Evolutionary conservation across 2,888 invertebrate species (phyloP).

Genomic region (Cryptocephalus moraei): DNA sequence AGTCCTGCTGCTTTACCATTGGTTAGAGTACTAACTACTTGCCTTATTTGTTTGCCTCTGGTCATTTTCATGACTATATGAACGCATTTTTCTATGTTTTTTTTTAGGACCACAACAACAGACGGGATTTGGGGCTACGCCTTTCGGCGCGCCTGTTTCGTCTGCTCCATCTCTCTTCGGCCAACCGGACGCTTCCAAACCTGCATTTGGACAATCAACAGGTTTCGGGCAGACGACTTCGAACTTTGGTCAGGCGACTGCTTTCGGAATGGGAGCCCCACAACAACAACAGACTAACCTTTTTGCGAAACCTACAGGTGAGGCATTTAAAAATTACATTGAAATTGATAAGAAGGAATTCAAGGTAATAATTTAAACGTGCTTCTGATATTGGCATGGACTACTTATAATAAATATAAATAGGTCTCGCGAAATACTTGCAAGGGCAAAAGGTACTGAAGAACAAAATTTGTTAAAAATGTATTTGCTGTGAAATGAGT

Average conservation of each 20-base stretch:
- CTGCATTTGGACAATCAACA: conserved; percentile 42
- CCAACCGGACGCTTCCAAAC: conserved; percentile 29
- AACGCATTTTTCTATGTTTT: no score
- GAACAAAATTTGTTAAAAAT: no score
- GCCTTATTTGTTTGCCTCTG: no score
- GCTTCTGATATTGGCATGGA: no score
- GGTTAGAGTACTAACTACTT: no score
- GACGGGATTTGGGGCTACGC: conserved; percentile 27
- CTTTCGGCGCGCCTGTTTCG: conserved; percentile 42
- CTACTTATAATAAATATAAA: no score
- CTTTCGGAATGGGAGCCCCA: conserved; percentile 19
- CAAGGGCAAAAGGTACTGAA: no score
- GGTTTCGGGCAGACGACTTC: conserved; percentile 56
- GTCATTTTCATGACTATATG: no score
- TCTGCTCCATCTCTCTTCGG: conserved; percentile 46
- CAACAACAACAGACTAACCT: conserved; percentile 7
- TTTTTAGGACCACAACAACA: conserved; percentile 30
- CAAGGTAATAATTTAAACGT: no score
- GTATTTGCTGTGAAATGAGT: no score
- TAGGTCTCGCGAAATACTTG: no score
- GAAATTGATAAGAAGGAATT: background rate
- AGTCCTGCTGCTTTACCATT: no score
- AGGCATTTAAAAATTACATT: background rate
- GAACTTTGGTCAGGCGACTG: conserved; percentile 40
- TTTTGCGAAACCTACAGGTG: conserved; percentile 12